Conservation (phyloP, 2,113 vertebrate genomes). For the Trogon surrucura region DNA sequence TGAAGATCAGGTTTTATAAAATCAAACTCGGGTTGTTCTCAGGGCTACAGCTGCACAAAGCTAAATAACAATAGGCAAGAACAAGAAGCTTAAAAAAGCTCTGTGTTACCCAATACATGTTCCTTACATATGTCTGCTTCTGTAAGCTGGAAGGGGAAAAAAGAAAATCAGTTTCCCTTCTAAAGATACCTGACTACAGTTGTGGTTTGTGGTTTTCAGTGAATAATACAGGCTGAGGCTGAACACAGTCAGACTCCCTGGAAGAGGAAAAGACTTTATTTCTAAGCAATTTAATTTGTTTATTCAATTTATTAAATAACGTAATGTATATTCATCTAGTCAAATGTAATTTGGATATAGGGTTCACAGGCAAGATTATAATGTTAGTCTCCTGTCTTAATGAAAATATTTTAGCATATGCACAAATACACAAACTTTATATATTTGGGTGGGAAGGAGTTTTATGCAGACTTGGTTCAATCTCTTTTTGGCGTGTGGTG, state of each 20-base stretch:
- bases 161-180: background rate
- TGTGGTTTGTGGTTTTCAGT: background rate
- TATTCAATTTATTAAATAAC: background rate
- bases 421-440: background rate
- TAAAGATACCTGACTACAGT: background rate
- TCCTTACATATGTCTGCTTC: conserved; percentile 26
- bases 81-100: conserved; percentile 14
- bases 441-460: background rate
- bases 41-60: background rate
- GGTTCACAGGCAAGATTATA: background rate
- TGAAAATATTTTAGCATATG: background rate
- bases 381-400: background rate
- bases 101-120: background rate
- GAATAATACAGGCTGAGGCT: background rate
- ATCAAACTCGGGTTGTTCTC: conserved; percentile 46
- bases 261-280: background rate
- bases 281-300: background rate
- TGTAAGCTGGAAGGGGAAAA: background rate
- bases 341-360: background rate
- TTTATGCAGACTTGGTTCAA: background rate
- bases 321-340: background rate
- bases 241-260: background rate
- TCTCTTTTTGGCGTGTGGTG: background rate
- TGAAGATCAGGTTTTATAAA: conserved; percentile 69
- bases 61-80: conserved; percentile 26